Base-by-base conservation (phyloP, 2,797 vertebrate species). In the Notoglanidium macrostoma region DNA sequence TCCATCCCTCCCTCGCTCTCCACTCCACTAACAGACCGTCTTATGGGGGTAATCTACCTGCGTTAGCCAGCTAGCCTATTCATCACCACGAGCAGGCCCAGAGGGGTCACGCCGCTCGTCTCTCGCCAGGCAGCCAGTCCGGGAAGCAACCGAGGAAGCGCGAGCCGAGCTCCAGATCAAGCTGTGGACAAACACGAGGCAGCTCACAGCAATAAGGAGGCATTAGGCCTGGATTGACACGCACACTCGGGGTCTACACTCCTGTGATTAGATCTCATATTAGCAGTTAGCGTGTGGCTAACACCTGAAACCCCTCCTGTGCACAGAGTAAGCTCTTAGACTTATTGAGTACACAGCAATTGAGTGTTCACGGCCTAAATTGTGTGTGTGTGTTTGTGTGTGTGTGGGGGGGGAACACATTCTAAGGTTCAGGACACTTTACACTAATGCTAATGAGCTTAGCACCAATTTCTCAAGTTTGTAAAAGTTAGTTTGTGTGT, bases 241-340 rank as follows among this genome's bases (percentile, higher is more conserved):
- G 86, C 88, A 90, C 89, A 90, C 87, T 89, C 90, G 3, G 95
- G 94, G 95, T 95, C 90, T 87, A 72, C 82, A 87, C 91, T 88
- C 88, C 86, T 29, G 76, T 97, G 97, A 97, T 97, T 97, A 96
- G 96, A 96, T 97, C 95, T 95, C 96, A 96, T 97, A 96, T 97
- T 96, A 97, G 96, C 96, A 96, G 96, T 97, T 96, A 97, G 96
- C 96, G 95, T 96, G 96, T 95, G 95, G 95, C 96, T 95, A 95
- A 96, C 96, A 96, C 96, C 95, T 95, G 96, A 95, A 96, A 96
- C 95, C 95, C 95, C 95, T 95, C 94, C 95, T 95, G 95, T 95
- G 96, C 95, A 94, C 95, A 91, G 95, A 92, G 95, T 96, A 96
- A 95, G 94, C 89, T 86, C 96, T 96, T 95, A 96, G 96, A 95